Conservation (phyloP, 2,888 invertebrate species). For the Tenthredo livida region DNA sequence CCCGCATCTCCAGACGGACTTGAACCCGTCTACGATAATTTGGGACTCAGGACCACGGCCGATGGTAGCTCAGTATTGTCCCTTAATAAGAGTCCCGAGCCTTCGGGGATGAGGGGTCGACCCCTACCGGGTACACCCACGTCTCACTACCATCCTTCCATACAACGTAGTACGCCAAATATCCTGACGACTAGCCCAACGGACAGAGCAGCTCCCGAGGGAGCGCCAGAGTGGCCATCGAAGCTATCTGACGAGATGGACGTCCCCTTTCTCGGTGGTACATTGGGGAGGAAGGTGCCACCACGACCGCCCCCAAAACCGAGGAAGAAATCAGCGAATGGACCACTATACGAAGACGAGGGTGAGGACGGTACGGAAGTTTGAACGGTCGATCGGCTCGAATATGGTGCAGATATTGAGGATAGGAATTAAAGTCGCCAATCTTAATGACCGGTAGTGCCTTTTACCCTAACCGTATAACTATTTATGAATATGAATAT, state of each 20-base stretch:
- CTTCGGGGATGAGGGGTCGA: slow-evolving; percentile 82
- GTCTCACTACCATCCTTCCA: slow-evolving; percentile 65
- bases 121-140: slow-evolving; percentile 84
- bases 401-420: slow-evolving; percentile 57
- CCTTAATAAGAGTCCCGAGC: slow-evolving; percentile 85
- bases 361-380: slow-evolving; percentile 95
- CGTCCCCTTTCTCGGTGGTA: slow-evolving; percentile 80
- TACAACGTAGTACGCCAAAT: slow-evolving; percentile 70
- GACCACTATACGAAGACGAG: slow-evolving; percentile 92
- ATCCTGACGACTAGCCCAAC: slow-evolving; percentile 68
- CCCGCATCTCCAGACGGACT: slow-evolving; percentile 81
- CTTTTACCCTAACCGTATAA: slow-evolving; percentile 60
- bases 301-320: slow-evolving; percentile 92
- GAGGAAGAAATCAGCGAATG: slow-evolving; percentile 87
- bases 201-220: slow-evolving; percentile 77
- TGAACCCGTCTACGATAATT: slow-evolving; percentile 92
- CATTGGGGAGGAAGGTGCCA: slow-evolving; percentile 85
- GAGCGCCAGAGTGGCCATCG: slow-evolving; percentile 77
- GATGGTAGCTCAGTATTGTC: slow-evolving; percentile 91
- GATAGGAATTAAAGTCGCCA: slow-evolving; percentile 59
- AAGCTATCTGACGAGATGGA: slow-evolving; percentile 81
- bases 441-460: slow-evolving; percentile 72
- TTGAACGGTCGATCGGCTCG: slow-evolving; percentile 79
- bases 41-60: slow-evolving; percentile 91
- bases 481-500: background rate